These are phyloP conservation scores for Eupithecia centaureata DNA, from an alignment of 2,888 invertebrate species.

Conservation along the genomic window DNA sequence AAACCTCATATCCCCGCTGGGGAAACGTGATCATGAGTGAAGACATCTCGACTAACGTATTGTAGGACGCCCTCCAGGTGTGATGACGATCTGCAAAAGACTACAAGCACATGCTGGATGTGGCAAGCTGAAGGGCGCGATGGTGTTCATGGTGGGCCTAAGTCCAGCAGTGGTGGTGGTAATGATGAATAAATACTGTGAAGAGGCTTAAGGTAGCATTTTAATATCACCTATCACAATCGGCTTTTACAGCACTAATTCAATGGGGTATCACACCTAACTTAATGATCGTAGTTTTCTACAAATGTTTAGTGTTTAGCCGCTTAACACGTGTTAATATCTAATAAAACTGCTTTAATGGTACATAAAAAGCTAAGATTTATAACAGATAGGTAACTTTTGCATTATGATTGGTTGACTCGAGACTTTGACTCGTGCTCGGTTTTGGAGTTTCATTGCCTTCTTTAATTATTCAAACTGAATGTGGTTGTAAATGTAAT, in stretches of 20 bases:
- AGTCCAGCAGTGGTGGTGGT: too few relatives aligned
- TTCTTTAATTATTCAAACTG: constrained; percentile 50
- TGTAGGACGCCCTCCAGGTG: too few relatives aligned
- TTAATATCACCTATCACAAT: constrained; percentile 20
- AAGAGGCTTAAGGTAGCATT: background rate
- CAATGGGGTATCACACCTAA: constrained; percentile 47
- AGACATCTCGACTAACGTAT: too few relatives aligned
- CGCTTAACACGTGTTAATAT: constrained; percentile 82
- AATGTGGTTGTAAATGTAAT: constrained; percentile 40
- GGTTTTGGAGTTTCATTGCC: constrained; percentile 60
- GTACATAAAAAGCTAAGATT: constrained; percentile 83
- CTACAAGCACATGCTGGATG: too few relatives aligned
- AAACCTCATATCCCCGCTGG: too few relatives aligned
- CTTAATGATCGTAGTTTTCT: constrained; percentile 78
- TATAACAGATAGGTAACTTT: constrained; percentile 77
- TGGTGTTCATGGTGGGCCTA: too few relatives aligned
- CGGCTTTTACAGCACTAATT: constrained; percentile 27
- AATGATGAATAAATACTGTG: too few relatives aligned
- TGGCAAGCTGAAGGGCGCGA: too few relatives aligned
- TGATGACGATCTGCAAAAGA: too few relatives aligned
- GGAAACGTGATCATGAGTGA: too few relatives aligned
- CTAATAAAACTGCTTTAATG: constrained; percentile 82
- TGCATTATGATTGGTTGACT: constrained; percentile 71
- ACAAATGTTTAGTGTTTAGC: constrained; percentile 79
- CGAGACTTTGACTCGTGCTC: constrained; percentile 61